These are phyloP conservation scores for Agriotes lineatus DNA, from an alignment of 2,888 invertebrate species.

Conservation along the genomic window DNA sequence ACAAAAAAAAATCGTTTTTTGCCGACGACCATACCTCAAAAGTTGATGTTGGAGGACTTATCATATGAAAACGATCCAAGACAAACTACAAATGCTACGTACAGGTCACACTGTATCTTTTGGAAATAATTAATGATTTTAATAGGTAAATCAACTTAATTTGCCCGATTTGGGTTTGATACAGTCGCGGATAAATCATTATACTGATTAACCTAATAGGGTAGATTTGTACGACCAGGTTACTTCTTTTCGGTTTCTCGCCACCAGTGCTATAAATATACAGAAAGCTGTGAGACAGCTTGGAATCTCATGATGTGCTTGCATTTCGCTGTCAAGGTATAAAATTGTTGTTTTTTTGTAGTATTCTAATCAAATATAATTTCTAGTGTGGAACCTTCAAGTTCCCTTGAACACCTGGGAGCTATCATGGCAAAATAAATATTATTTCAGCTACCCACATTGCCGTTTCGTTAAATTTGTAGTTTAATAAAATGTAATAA, in stretches of 20 bases:
- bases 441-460: no score
- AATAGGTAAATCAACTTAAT: conserved; percentile 10
- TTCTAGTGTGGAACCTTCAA: conserved; percentile 58
- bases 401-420: conserved; percentile 50
- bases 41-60: conserved; percentile 48
- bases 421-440: no score
- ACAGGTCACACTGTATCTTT: neutral
- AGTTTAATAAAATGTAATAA: no score
- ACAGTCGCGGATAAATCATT: conserved; percentile 15
- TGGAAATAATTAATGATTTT: no score
- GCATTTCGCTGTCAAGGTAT: conserved; percentile 33
- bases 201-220: neutral
- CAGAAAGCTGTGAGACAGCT: conserved; percentile 30
- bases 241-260: conserved; percentile 15
- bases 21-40: no score
- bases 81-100: conserved; percentile 51
- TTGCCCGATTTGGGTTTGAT: conserved; percentile 28
- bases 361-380: conserved; percentile 32
- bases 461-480: no score
- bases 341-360: no score
- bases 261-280: conserved; percentile 26
- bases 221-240: neutral
- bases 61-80: conserved; percentile 52
- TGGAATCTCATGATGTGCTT: conserved; percentile 44
- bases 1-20: no score